Base-by-base conservation (phyloP, 2,113 vertebrate species). In the Salvelinus sp. region DNA sequence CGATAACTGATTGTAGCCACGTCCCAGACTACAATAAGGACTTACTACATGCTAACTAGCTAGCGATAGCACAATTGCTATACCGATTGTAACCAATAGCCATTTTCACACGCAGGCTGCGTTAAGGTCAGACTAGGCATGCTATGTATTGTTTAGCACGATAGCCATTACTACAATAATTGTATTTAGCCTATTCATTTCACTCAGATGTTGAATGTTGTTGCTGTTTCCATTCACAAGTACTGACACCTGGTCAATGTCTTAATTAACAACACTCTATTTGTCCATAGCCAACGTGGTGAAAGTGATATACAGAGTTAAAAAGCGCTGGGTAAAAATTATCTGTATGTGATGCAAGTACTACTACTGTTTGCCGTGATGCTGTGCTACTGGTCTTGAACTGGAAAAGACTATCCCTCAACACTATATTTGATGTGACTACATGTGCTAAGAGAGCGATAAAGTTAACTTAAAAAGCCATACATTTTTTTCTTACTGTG, bases 281-380 rank as follows among this genome's bases (percentile, higher is more conserved):
- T 87, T 67, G 33, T 79, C 83, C 38, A 4, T 90, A 92, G 91
- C 91, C 85, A 87, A 90, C 88, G 80, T 89, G 83, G 84, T 92
- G 84, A 90, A 83, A 86, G 90, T 91, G 87, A 47, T 92, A 20
- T 89, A 69, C 83, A 88, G 90, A 83, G 83, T 88, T 83, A 92
- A 88, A 77, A 91, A 85, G 86, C 89, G 80, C 28, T 90, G 86
- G 90, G 89, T 91, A 75, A 91, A 92, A 88, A 87, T 86, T 78
- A 85, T 91, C 66, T 92, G 90, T 92, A 87, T 82, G 90, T 92
- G 77, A 80, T 69, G 22, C 18, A 14, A 57, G 54, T 44, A 28
- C 38, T 44, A 44, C 25, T 3, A 4, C 23, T 72, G 22, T 54
- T 76, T 91, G 86, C 81, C 72, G 90, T 91, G 90, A 72, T 86